Evolutionary conservation across 1,140 invertebrate species (phyloP), one percentile per base, ranked within the genome.

Genomic region (Drosophila rhopaloa): DNA sequence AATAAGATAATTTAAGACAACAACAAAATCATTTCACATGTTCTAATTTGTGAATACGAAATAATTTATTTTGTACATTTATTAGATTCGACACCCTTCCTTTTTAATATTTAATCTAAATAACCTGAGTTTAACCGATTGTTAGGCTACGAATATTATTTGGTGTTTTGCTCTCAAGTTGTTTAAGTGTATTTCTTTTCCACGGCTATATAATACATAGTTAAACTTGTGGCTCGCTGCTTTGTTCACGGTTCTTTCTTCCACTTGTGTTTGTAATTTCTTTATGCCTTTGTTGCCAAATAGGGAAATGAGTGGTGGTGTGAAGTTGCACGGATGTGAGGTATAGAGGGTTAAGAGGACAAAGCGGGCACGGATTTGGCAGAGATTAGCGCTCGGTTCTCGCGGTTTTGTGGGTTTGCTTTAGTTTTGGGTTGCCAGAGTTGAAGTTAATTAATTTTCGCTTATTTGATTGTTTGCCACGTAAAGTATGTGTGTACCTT

Each of bases 401-500:
- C 40, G 74, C 27, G 81, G 82, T 53, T 70, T 59, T 57, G 57
- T 62, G 43, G 56, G 59, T 71, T 70, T 62, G 55, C 24, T 55
- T 75, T 59, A 55, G 29, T 55, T 70, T 56, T 48, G 40, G 40
- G 41, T 35, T 74, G 43, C 41, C 44, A 29, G 59, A 59, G 59
- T 61, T 53, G 16, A 66, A 77, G 73, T 78, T 85, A 85, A 85
- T 85, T 85, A 84, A 84, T 75, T 85, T 77, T 78, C 66, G 50
- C 57, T 67, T 60, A 77, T 77, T 79, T 79, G 62, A 79, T 68
- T 65, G 53, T 47, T 58, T 57, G 50, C 57, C 24, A 41, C 38
- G 47, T 40, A 47, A 44, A 32, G 27, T 41, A 44, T 38, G 61
- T 19, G 29, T 43, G 24, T 7, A 14, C 0, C 8, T 24, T 44